Base-by-base conservation (phyloP, 2,113 vertebrate species). In the Nanorana parkeri region DNA sequence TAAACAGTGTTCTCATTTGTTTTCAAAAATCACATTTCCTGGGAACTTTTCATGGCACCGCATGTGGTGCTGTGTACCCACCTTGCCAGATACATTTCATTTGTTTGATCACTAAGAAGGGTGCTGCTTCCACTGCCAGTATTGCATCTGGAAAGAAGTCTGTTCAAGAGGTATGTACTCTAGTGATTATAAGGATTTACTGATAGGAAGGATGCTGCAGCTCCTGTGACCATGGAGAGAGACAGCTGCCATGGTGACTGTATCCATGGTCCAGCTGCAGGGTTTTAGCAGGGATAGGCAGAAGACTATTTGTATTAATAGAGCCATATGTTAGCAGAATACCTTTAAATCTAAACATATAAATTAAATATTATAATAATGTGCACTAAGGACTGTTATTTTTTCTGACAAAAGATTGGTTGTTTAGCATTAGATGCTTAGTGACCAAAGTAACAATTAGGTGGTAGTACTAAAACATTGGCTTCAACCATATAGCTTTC, bases 151-250 rank as follows among this genome's bases (percentile, higher is more conserved):
- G 23, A 52, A 20, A 78, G 23, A 21, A 78, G 76, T 54, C 24
- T 79, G 65, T 10, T 58, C 17, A 28, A 68, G 51, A 79, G 63
- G 28, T 68, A 41, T 79, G 26, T 65, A 68, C 26, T 68, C 47
- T 68, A 68, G 65, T 79, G 77, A 68, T 68, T 68, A 79, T 79
- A 80, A 88, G 85, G 86, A 83, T 86, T 77, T 56, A 65, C 65
- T 83, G 51, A 77, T 77, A 63, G 66, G 66, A 72, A 71, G 66
- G 66, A 77, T 78, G 75, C 55, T 47, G 74, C 81, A 75, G 72
- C 58, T 52, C 75, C 47, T 23, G 24, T 73, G 24, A 29, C 81
- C 54, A 64, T 71, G 61, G 54, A 76, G 68, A 60, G 66, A 77
- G 65, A 32, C 61, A 65, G 67, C 69, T 82, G 72, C 72, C 73